These are phyloP conservation scores for Papilio machaon DNA, from an alignment of 1,140 invertebrate species.

Conservation along the genomic window DNA sequence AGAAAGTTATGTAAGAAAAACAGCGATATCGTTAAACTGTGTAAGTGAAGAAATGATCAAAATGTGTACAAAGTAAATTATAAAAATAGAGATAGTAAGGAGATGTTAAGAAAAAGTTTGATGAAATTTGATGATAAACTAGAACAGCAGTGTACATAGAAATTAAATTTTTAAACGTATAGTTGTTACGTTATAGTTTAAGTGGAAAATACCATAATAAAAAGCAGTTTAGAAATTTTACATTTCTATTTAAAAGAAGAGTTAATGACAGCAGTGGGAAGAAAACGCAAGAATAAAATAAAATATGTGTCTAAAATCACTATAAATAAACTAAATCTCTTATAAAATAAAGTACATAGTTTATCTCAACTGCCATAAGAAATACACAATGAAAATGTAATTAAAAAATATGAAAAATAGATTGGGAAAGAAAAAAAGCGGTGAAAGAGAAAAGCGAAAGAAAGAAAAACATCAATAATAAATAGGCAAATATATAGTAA, in stretches of 20 bases:
- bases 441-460: conserved; percentile 14
- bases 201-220: not conserved
- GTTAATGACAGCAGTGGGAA: not conserved
- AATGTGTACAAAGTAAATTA: not conserved
- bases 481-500: conserved; percentile 19
- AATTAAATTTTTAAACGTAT: too few species aligned
- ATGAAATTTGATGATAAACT: too few species aligned
- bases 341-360: not conserved
- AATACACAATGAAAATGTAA: conserved; percentile 27
- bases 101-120: too few species aligned
- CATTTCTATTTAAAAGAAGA: not conserved
- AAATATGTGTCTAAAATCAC: not conserved
- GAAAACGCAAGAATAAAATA: not conserved
- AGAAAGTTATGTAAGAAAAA: not conserved
- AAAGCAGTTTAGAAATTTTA: not conserved
- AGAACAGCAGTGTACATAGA: too few species aligned
- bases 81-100: not conserved
- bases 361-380: not conserved
- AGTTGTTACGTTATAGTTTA: not conserved
- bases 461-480: conserved; percentile 28
- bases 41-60: not conserved
- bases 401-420: conserved; percentile 17
- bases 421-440: conserved; percentile 25
- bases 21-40: not conserved
- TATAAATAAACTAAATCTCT: not conserved